These are phyloP conservation scores for Otus sunia DNA, from an alignment of 2,113 vertebrate species.

Conservation along the genomic window DNA sequence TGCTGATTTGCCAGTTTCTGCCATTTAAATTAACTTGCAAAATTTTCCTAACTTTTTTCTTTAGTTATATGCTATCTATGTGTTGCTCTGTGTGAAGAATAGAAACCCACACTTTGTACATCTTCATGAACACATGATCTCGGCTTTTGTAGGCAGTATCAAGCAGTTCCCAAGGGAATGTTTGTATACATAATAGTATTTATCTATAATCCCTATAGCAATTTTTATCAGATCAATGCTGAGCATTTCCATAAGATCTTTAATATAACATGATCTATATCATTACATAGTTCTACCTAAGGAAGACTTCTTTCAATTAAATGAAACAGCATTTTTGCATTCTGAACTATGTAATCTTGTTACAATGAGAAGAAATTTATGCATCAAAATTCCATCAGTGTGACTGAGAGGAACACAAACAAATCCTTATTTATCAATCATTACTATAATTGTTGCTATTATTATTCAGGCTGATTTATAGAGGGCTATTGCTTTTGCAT, in stretches of 20 bases:
- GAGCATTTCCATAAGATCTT: constrained; percentile 9
- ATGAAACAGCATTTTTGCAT: constrained; percentile 4
- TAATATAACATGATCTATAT: not conserved
- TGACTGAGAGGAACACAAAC: constrained; percentile 17
- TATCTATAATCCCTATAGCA: constrained; percentile 10
- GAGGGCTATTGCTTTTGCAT: not conserved
- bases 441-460: constrained; percentile 27
- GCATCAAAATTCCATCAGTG: constrained; percentile 14
- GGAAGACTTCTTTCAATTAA: not conserved
- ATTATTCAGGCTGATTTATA: constrained; percentile 42
- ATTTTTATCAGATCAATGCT: constrained; percentile 24
- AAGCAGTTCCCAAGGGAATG: constrained; percentile 36
- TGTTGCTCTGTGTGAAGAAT: not conserved
- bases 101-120: not conserved
- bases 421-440: constrained; percentile 32
- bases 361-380: not conserved
- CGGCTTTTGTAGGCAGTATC: not conserved
- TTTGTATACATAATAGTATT: not conserved
- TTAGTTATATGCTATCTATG: not conserved
- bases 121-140: not conserved
- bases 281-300: not conserved
- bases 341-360: not conserved
- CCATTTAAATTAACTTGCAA: not conserved
- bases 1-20: not conserved
- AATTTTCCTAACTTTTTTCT: not conserved